Evolutionary conservation across 2,888 invertebrate species (phyloP).

Genomic region (Stenodera caucasica): DNA sequence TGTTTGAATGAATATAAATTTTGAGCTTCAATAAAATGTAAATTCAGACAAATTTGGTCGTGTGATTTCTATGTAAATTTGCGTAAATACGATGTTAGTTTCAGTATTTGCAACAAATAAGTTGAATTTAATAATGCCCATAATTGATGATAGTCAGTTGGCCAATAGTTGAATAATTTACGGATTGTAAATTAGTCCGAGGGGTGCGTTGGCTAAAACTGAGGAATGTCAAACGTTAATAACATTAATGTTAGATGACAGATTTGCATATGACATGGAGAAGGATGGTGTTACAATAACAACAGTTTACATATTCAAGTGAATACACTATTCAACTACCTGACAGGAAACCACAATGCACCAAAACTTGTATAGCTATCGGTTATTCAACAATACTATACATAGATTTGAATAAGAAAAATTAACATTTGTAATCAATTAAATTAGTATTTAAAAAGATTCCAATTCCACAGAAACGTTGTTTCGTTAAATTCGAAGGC

Average conservation of each 20-base stretch:
- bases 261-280: conserved; percentile 31
- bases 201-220: conserved; percentile 19
- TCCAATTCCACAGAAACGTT: neutral
- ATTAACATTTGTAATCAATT: neutral
- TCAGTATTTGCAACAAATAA: conserved; percentile 15
- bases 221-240: conserved; percentile 31
- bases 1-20: conserved; percentile 2
- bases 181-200: conserved; percentile 24
- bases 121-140: conserved; percentile 25
- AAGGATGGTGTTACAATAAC: conserved; percentile 22
- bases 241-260: conserved; percentile 30
- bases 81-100: conserved; percentile 15
- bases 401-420: neutral
- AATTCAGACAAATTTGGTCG: conserved; percentile 7
- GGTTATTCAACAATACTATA: neutral
- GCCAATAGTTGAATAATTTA: conserved; percentile 30
- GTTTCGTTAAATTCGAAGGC: neutral
- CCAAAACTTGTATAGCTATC: neutral
- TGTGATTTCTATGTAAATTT: conserved; percentile 18
- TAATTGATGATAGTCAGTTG: conserved; percentile 26
- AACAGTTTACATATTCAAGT: conserved; percentile 12
- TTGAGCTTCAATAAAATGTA: conserved; percentile 13
- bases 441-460: neutral
- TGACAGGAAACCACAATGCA: conserved; percentile 13
- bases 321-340: conserved; percentile 13